Evolutionary conservation across 2,797 vertebrate genomes (phyloP).

Genomic region (Rhinoraja longicauda): DNA sequence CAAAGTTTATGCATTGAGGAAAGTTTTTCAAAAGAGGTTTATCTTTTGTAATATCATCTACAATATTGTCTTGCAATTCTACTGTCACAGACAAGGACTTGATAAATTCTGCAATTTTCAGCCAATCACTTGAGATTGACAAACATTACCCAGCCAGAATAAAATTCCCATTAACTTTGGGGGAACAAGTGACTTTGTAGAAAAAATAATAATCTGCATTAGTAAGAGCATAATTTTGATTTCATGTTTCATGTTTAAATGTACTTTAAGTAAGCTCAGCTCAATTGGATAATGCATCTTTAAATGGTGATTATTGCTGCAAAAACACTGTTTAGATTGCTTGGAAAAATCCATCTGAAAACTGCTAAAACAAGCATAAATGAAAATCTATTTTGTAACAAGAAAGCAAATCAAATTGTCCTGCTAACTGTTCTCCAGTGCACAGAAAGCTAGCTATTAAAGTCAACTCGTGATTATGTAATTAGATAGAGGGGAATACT

Average conservation of each 20-base stretch:
- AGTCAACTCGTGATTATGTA: conserved; percentile 5
- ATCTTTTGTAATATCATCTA: not conserved
- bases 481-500: conserved; percentile 37
- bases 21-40: not conserved
- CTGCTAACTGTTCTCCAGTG: conserved; percentile 30
- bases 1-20: not conserved
- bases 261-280: not conserved
- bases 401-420: conserved; percentile 38
- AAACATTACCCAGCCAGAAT: not conserved
- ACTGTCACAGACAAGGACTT: not conserved
- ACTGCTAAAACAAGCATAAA: conserved; percentile 32
- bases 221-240: not conserved
- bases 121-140: not conserved
- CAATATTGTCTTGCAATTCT: not conserved
- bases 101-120: conserved; percentile 6
- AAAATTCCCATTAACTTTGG: not conserved
- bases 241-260: not conserved
- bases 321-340: conserved; percentile 18
- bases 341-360: not conserved
- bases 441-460: conserved; percentile 38
- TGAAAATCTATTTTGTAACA: conserved; percentile 34
- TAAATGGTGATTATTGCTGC: conserved; percentile 25
- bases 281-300: conserved; percentile 10
- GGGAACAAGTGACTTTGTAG: not conserved
- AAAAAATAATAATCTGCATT: not conserved